Conservation (phyloP, 2,113 vertebrate genomes). For the Bubo scandiacus region DNA sequence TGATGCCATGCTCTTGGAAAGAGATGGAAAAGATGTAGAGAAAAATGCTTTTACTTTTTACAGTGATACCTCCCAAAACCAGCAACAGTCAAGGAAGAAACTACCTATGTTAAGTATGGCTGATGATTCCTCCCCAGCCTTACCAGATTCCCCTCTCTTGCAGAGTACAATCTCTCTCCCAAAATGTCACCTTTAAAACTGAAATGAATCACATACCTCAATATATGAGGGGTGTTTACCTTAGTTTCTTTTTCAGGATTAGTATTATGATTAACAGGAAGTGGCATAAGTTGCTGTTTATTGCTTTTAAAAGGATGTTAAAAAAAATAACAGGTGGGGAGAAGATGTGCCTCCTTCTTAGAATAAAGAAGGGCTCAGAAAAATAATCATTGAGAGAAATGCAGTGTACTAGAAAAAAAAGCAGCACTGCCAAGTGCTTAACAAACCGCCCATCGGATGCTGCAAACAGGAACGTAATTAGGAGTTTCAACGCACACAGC, state of each 20-base stretch:
- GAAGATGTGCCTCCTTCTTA: not conserved
- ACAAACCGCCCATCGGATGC: not conserved
- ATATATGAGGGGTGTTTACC: not conserved
- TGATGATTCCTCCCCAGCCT: not conserved
- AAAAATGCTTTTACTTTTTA: not conserved
- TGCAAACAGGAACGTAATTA: not conserved
- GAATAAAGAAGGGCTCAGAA: not conserved
- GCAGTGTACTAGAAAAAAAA: not conserved
- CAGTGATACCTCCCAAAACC: not conserved
- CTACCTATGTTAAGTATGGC: not conserved
- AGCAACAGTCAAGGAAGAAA: not conserved
- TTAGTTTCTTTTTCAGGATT: not conserved
- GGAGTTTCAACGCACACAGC: not conserved
- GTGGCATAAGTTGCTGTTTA: not conserved
- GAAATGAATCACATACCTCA: not conserved
- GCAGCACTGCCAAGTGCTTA: not conserved
- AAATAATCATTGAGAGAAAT: not conserved
- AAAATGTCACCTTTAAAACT: not conserved
- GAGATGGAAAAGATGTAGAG: not conserved
- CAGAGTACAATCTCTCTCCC: not conserved
- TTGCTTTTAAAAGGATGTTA: not conserved
- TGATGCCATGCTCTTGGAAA: not conserved
- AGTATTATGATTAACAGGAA: not conserved
- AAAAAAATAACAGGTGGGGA: not conserved
- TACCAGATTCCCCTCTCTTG: not conserved